These are phyloP conservation scores for Trachymyrmex cornetzi DNA, from an alignment of 1,140 invertebrate species.

Conservation along the genomic window DNA sequence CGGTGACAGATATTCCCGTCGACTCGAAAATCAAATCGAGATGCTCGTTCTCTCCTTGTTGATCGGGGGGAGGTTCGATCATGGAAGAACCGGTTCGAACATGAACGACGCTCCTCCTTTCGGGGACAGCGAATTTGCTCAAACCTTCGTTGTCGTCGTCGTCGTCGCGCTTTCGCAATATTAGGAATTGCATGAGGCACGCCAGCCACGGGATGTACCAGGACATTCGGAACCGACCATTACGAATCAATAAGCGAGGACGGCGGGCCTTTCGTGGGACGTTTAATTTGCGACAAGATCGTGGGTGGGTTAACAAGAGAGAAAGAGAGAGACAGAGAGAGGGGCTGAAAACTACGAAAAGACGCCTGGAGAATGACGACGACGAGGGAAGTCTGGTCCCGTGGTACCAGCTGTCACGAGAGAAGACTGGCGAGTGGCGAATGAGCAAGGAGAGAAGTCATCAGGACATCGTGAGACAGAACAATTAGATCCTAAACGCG, in stretches of 20 bases:
- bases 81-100: slow-evolving; percentile 63
- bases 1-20: slow-evolving; percentile 20
- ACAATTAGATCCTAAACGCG: slow-evolving; percentile 76
- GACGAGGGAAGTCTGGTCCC: slow-evolving; percentile 58
- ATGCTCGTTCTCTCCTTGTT: slow-evolving; percentile 17
- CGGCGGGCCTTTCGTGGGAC: slow-evolving; percentile 67
- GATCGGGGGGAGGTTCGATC: slow-evolving; percentile 40
- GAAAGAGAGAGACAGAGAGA: slow-evolving; percentile 39
- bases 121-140: slow-evolving; percentile 46
- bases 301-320: slow-evolving; percentile 51
- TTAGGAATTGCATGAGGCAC: slow-evolving; percentile 75
- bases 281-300: slow-evolving; percentile 77
- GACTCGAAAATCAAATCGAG: slow-evolving; percentile 44
- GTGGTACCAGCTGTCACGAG: slow-evolving; percentile 77
- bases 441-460: slow-evolving; percentile 5
- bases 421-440: slow-evolving; percentile 20
- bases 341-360: slow-evolving; percentile 68
- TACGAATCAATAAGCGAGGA: slow-evolving; percentile 75
- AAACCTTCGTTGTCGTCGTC: slow-evolving; percentile 25
- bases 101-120: slow-evolving; percentile 48
- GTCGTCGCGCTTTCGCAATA: slow-evolving; percentile 70
- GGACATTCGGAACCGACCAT: slow-evolving; percentile 67
- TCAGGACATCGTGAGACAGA: slow-evolving; percentile 74
- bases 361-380: slow-evolving; percentile 44
- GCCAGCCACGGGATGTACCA: slow-evolving; percentile 59